Conservation (phyloP, 2,888 invertebrate species). For the Drosophila histrio region DNA sequence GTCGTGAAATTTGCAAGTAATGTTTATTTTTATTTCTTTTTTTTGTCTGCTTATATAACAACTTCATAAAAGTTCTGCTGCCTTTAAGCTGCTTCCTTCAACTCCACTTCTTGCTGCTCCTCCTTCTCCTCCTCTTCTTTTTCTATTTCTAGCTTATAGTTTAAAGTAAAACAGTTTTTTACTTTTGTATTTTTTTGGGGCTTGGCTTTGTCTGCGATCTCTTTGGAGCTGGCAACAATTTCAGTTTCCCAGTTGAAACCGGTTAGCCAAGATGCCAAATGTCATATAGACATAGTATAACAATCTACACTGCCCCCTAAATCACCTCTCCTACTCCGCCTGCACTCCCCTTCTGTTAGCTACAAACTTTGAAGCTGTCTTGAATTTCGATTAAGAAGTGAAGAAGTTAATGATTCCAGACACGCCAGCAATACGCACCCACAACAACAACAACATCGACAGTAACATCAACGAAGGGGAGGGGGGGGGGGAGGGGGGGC, state of each 20-base stretch:
- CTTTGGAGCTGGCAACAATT: slow-evolving; percentile 1
- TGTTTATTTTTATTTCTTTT: neutral
- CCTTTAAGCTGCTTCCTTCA: too few relatives aligned
- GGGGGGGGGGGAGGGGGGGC: too few relatives aligned
- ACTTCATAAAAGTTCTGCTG: neutral
- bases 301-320: neutral
- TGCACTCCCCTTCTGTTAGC: neutral
- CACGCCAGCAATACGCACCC: slow-evolving; percentile 51
- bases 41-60: neutral
- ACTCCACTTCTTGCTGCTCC: neutral
- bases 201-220: neutral
- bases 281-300: slow-evolving; percentile 48
- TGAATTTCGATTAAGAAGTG: slow-evolving; percentile 58
- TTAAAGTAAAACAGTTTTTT: neutral
- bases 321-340: neutral
- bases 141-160: neutral
- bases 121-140: neutral
- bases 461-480: neutral
- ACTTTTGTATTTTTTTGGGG: slow-evolving; percentile 5
- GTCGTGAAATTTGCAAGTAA: neutral
- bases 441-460: slow-evolving; percentile 38
- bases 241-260: slow-evolving; percentile 19
- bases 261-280: slow-evolving; percentile 43
- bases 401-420: slow-evolving; percentile 52
- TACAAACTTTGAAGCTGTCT: slow-evolving; percentile 8